Evolutionary conservation across 2,113 vertebrate species (phyloP), one percentile per base, ranked within the genome.

Genomic region (Trachemys scripta): DNA sequence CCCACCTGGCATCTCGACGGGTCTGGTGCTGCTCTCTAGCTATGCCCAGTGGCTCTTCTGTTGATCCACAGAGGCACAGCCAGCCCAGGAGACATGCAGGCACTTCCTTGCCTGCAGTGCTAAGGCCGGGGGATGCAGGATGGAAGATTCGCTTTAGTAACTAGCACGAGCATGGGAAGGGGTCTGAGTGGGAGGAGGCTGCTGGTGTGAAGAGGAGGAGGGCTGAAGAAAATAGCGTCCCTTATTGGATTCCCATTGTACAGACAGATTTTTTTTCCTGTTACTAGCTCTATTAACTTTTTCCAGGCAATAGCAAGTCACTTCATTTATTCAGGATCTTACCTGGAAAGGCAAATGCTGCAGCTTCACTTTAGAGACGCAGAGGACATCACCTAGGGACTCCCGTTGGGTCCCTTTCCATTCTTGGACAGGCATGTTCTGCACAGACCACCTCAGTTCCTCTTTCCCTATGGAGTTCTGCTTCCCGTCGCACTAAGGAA

Each of bases 281-380:
- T 53, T 31, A 1, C 92, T 82, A 35, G 54, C 29, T 6, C 42
- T 19, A 0, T 1, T 1, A 20, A 47, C 83, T 62, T 12, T 69
- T 72, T 29, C 9, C 75, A 1, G 5, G 76, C 13, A 47, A 47
- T 5, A 78, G 45, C 42, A 78, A 27, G 88, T 82, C 5, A 0
- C 0, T 47, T 82, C 2, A 29, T 1, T 16, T 27, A 45, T 27
- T 2, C 1, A n/a, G 4, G 47, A 27, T 88, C 95, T 72, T 96
- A 99, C 99, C 99, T 99, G 98, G 87, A 98, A 99, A 4, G 99
- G 99, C 90, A 99, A 98, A 90, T 99, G 99, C 96, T 99, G 99
- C 31, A 99, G 98, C 89, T 98, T 98, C 84, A 99, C 99, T 98
- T 99, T 99, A 1, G 99, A 99, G 79, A 99, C 98, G 1, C 98